These are phyloP conservation scores for Eufriesea mexicana DNA, from an alignment of 1,140 invertebrate species.

Conservation along the genomic window DNA sequence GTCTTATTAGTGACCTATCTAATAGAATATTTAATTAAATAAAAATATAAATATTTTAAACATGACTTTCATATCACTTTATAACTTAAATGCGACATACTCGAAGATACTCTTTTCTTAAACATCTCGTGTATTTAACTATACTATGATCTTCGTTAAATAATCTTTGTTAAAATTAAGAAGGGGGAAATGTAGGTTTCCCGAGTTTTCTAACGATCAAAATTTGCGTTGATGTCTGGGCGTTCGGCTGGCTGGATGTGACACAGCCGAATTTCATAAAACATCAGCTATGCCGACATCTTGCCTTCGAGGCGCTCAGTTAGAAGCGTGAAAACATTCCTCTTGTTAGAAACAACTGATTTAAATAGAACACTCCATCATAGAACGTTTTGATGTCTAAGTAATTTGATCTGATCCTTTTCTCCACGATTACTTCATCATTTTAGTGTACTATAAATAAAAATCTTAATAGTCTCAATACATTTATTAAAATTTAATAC, in stretches of 20 bases:
- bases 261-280: constrained; percentile 80
- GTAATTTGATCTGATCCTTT: not conserved
- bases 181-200: too few relatives aligned
- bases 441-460: not conserved
- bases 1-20: not conserved
- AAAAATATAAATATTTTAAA: not conserved
- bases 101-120: not conserved
- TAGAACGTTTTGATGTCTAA: not conserved
- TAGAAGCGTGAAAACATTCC: not conserved
- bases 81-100: not conserved
- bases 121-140: not conserved
- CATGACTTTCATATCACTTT: not conserved
- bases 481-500: not conserved
- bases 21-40: not conserved
- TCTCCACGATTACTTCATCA: not conserved
- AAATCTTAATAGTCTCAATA: too few relatives aligned
- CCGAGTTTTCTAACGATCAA: not conserved
- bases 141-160: not conserved
- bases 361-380: not conserved
- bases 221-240: constrained; percentile 63
- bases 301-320: constrained; percentile 79
- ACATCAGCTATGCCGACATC: constrained; percentile 83
- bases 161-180: not conserved
- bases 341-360: not conserved
- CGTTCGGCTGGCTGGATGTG: constrained; percentile 81